Conservation (phyloP, 2,113 vertebrate species). For the Mohoua ochrocephala region DNA sequence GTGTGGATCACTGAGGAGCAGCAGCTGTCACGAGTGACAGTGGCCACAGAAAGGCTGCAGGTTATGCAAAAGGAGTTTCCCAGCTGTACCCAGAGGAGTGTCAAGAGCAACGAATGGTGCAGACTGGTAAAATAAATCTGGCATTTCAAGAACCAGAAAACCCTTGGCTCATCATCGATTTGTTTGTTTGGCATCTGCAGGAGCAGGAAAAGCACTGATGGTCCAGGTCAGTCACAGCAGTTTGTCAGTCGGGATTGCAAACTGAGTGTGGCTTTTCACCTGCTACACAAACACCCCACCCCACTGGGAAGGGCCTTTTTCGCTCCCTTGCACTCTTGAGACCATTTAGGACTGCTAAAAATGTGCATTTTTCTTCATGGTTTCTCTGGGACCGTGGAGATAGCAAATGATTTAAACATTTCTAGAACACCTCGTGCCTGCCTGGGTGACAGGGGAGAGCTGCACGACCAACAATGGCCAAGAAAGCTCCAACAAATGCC, state of each 20-base stretch:
- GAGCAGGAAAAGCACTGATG: not conserved
- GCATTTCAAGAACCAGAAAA: not conserved
- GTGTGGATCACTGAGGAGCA: not conserved
- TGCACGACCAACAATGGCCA: not conserved
- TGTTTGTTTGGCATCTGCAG: not conserved
- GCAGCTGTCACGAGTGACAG: not conserved
- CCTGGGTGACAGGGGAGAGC: not conserved
- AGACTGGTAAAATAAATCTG: not conserved
- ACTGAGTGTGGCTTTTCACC: not conserved
- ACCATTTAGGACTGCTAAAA: not conserved
- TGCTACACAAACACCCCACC: not conserved
- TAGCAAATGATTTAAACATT: not conserved
- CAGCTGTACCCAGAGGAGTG: not conserved
- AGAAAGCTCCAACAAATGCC: not conserved
- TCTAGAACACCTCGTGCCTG: not conserved
- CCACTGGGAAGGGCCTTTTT: not conserved
- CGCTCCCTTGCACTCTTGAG: not conserved
- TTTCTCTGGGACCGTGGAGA: not conserved
- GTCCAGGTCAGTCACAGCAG: not conserved
- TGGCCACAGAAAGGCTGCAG: not conserved
- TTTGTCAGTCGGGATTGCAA: not conserved
- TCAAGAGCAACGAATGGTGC: not conserved
- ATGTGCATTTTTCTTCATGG: not conserved
- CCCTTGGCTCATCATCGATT: not conserved
- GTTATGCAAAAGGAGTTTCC: not conserved